Conservation (phyloP, 1,140 invertebrate species). For the Mercenaria mercenaria region DNA sequence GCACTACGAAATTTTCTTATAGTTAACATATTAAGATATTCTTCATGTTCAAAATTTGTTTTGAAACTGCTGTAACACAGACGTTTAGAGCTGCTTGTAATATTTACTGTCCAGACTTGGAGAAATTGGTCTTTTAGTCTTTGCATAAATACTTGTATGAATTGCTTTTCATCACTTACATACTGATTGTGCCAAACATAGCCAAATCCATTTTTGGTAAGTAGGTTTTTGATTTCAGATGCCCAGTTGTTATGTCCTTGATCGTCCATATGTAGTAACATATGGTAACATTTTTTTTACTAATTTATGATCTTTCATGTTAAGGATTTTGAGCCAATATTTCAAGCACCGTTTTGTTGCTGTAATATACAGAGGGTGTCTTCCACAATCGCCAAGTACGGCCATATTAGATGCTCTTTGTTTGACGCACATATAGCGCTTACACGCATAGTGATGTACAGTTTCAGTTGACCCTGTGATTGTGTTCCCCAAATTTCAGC, state of each 20-base stretch:
- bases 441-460: neutral
- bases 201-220: neutral
- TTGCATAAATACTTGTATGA: too few species aligned
- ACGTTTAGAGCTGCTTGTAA: too few species aligned
- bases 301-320: neutral
- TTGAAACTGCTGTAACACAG: too few species aligned
- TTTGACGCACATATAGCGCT: neutral
- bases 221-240: neutral
- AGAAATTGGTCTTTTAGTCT: too few species aligned
- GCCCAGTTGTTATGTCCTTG: neutral
- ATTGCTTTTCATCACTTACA: too few species aligned
- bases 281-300: constrained; percentile 5
- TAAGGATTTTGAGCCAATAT: constrained; percentile 23
- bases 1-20: too few species aligned
- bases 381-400: neutral
- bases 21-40: too few species aligned
- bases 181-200: too few species aligned
- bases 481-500: neutral
- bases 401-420: neutral
- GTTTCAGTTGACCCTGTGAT: neutral
- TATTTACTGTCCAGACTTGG: too few species aligned
- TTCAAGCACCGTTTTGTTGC: neutral
- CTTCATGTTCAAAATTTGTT: too few species aligned
- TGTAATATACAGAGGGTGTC: too few species aligned
- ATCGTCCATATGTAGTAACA: neutral